A percentile compares a stretch with the other conserved stretches of the same genome.
Conservation (phyloP, 2,888 invertebrate species). For the Margaritifera margaritifera region DNA sequence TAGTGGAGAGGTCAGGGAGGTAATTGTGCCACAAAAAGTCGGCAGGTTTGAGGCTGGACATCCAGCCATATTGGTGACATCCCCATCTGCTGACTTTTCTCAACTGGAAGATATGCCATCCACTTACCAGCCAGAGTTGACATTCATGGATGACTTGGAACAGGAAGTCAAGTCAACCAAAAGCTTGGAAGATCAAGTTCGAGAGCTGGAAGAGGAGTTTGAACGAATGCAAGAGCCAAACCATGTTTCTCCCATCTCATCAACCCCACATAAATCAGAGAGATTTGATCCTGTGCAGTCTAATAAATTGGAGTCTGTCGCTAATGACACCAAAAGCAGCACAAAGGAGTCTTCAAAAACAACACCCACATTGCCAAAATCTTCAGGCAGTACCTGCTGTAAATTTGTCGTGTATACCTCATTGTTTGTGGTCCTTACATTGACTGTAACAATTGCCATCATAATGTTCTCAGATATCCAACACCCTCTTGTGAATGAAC, state of each 20-base stretch:
- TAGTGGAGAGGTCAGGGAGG: constrained; percentile 32
- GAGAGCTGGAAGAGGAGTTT: constrained; percentile 54
- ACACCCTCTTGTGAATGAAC: constrained; percentile 51
- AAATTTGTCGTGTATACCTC: constrained; percentile 46
- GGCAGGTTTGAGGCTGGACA: constrained; percentile 19
- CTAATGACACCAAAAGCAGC: constrained; percentile 9
- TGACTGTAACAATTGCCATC: constrained; percentile 48
- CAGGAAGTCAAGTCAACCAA: constrained; percentile 44
- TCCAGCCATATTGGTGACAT: constrained; percentile 49
- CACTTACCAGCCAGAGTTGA: constrained; percentile 48
- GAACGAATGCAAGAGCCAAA: constrained; percentile 46
- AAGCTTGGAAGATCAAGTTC: constrained; percentile 61
- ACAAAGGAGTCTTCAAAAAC: constrained; percentile 3
- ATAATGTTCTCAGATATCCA: constrained; percentile 57
- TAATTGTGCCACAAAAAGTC: constrained; percentile 24
- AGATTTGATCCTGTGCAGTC: constrained; percentile 21
- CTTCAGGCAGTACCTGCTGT: constrained; percentile 38
- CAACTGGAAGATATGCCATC: constrained; percentile 29
- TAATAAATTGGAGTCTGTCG: constrained; percentile 19
- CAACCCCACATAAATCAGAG: constrained; percentile 2
- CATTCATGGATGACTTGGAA: constrained; percentile 44
- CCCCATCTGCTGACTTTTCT: constrained; percentile 23
- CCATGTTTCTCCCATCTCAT: constrained; percentile 30
- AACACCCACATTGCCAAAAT: constrained; percentile 5
- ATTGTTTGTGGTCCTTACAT: constrained; percentile 50